A percentile compares a stretch with the other conserved stretches of the same genome.
Conservation (phyloP, 2,113 vertebrate species). For the Eulacestoma nigropectus region DNA sequence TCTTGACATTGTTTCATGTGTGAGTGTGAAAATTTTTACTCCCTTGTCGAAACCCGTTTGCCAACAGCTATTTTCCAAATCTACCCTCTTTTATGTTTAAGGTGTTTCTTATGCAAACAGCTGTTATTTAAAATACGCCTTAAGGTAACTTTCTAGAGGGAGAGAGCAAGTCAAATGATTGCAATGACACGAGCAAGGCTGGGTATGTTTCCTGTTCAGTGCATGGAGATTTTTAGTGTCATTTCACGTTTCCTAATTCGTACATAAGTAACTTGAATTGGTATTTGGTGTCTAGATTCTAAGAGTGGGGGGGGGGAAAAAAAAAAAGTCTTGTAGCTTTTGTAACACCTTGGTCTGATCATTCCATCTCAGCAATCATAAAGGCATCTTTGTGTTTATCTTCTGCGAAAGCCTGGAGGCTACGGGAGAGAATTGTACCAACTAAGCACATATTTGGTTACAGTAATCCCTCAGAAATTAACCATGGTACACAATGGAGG, state of each 20-base stretch:
- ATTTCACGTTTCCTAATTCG: background rate
- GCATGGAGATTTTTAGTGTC: background rate
- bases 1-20: background rate
- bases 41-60: background rate
- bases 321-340: background rate
- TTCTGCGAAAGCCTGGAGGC: slow-evolving; percentile 42
- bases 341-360: slow-evolving; percentile 23
- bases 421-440: background rate
- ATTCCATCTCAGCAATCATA: background rate
- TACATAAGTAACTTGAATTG: background rate
- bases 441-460: slow-evolving; percentile 36
- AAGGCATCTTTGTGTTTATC: slow-evolving; percentile 32
- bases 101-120: slow-evolving; percentile 3
- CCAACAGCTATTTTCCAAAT: background rate
- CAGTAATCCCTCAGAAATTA: slow-evolving; percentile 45
- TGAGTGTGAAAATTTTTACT: background rate
- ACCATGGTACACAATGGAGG: slow-evolving; percentile 9
- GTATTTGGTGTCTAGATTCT: background rate
- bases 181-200: slow-evolving; percentile 1
- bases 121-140: slow-evolving; percentile 15
- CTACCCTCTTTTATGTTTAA: background rate
- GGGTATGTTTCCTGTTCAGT: background rate
- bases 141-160: slow-evolving; percentile 24
- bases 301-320: background rate
- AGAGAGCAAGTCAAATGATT: background rate